Percentiles rank a stretch among this genome's conserved stretches.
These are phyloP conservation scores for Cyphomyrus discorhynchus DNA, from an alignment of 2,113 vertebrate genomes.

Conservation along the genomic window DNA sequence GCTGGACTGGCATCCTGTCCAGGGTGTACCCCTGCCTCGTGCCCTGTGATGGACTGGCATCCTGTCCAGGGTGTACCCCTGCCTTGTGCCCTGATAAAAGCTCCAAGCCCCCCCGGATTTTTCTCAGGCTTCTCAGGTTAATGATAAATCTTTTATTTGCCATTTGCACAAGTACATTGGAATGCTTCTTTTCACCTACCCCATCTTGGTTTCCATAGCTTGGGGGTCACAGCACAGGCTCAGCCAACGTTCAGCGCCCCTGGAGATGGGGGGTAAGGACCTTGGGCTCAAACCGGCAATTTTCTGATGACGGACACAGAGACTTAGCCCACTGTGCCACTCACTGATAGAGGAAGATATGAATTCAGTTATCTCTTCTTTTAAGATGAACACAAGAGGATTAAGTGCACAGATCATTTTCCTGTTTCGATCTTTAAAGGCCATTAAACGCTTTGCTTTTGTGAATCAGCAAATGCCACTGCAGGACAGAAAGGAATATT, in stretches of 20 bases:
- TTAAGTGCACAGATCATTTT: background rate
- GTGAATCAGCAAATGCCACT: slow-evolving; percentile 5
- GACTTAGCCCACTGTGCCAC: background rate
- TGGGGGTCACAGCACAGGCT: background rate
- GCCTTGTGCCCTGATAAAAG: background rate
- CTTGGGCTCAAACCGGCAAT: background rate
- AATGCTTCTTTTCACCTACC: background rate
- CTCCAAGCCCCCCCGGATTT: background rate
- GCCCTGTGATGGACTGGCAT: background rate
- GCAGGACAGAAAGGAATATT: slow-evolving; percentile 29
- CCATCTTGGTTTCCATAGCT: background rate
- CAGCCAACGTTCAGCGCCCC: background rate
- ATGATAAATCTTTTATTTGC: background rate
- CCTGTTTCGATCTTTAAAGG: slow-evolving; percentile 12
- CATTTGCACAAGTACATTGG: background rate
- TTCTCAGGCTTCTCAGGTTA: background rate
- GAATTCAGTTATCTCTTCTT: background rate
- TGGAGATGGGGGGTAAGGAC: background rate
- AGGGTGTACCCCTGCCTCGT: background rate
- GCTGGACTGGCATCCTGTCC: background rate
- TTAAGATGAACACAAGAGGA: background rate
- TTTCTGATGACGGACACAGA: background rate
- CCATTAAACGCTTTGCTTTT: slow-evolving; percentile 30
- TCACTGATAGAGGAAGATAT: background rate
- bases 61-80: too few relatives aligned